A percentile compares a stretch with the other conserved stretches of the same genome.
These are phyloP conservation scores for Drosophila paracracens DNA, from an alignment of 2,888 invertebrate species.

Conservation along the genomic window DNA sequence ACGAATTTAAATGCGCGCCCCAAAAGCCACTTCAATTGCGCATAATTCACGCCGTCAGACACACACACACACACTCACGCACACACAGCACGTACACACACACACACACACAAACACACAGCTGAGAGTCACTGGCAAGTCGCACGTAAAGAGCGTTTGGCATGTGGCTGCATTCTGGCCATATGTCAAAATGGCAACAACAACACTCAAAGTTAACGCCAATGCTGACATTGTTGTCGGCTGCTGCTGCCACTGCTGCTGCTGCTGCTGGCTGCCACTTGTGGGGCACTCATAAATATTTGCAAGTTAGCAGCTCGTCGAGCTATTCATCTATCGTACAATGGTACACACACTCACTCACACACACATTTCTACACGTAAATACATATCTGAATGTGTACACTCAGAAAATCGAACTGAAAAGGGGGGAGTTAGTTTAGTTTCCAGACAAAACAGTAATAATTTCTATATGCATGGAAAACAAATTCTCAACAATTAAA, in stretches of 20 bases:
- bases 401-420: neutral
- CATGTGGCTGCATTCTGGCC: slow-evolving; percentile 79
- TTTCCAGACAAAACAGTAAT: neutral
- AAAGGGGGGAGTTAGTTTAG: neutral
- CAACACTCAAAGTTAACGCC: slow-evolving; percentile 71
- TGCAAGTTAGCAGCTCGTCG: slow-evolving; percentile 82
- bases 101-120: slow-evolving; percentile 10
- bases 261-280: slow-evolving; percentile 64
- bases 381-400: neutral
- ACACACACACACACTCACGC: slow-evolving; percentile 19
- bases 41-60: slow-evolving; percentile 74
- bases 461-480: neutral
- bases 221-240: slow-evolving; percentile 66
- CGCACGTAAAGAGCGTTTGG: slow-evolving; percentile 62
- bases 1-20: slow-evolving; percentile 76
- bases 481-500: neutral
- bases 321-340: slow-evolving; percentile 78
- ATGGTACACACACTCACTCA: slow-evolving; percentile 34
- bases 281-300: slow-evolving; percentile 80
- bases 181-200: slow-evolving; percentile 81
- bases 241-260: slow-evolving; percentile 29
- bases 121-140: slow-evolving; percentile 31
- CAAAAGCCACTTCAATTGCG: slow-evolving; percentile 79
- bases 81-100: slow-evolving; percentile 27
- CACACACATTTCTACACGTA: slow-evolving; percentile 1